phyloP scores from a whole-genome alignment of 2,113 vertebrate genomes.

The Pygathrix nemaeus region DNA sequence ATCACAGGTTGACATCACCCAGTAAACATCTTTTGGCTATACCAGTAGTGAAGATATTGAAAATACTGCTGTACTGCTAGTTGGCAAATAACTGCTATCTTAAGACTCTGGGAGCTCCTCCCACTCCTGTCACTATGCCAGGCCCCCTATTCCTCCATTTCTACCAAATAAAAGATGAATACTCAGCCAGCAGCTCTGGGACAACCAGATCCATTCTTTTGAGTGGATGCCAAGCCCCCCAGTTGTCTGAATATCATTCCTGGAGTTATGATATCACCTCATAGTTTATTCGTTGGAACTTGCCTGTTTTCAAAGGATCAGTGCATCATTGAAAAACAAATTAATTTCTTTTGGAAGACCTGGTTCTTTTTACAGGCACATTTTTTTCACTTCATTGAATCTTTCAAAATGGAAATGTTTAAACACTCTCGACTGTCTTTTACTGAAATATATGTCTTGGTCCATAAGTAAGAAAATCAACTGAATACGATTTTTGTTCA shows the following conservation, averaged over 20 bases:
- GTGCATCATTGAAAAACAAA: neutral
- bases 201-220: neutral
- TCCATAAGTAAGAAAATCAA: neutral
- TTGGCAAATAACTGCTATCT: neutral
- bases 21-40: neutral
- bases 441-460: neutral
- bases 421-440: neutral
- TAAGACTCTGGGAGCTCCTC: no score
- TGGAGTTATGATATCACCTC: neutral
- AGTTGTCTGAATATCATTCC: neutral
- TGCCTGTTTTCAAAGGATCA: neutral
- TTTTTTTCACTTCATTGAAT: neutral
- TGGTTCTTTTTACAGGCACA: neutral
- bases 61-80: neutral
- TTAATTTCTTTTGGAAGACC: neutral
- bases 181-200: neutral
- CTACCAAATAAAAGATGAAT: neutral
- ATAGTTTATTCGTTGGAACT: neutral
- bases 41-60: neutral
- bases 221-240: neutral
- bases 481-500: neutral
- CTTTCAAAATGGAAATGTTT: neutral
- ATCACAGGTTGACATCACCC: neutral
- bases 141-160: neutral
- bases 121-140: no score